Evolutionary conservation across 2,113 vertebrate species (phyloP).

Genomic region (Urocynchramus pylzowi): DNA sequence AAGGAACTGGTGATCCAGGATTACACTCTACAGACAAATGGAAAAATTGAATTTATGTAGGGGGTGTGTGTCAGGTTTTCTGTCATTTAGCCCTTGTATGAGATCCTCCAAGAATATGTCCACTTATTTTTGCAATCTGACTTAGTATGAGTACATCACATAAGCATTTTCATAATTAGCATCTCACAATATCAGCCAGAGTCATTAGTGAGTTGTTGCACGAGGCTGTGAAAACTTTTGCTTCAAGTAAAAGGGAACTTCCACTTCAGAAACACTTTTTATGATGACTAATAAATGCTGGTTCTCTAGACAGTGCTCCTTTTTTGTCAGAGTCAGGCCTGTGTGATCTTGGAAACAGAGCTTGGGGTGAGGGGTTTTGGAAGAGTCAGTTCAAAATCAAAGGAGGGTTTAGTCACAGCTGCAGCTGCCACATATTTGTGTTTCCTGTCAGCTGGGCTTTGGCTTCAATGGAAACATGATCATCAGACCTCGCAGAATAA

Average conservation of each 20-base stretch:
- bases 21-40: neutral
- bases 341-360: neutral
- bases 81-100: neutral
- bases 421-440: accelerated
- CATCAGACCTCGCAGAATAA: neutral
- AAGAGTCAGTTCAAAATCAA: neutral
- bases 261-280: neutral
- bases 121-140: neutral
- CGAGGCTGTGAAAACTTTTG: neutral
- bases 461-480: neutral
- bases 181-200: neutral
- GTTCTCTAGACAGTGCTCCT: neutral
- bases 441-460: neutral
- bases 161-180: neutral
- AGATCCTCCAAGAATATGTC: neutral
- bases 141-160: neutral
- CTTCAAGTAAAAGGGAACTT: neutral
- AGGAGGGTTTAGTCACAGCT: neutral
- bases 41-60: neutral
- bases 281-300: neutral
- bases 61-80: neutral
- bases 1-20: neutral
- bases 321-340: neutral
- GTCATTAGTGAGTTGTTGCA: neutral
- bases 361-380: neutral